Evolutionary conservation across 2,113 vertebrate species (phyloP).

Genomic region (Alouatta palliata): DNA sequence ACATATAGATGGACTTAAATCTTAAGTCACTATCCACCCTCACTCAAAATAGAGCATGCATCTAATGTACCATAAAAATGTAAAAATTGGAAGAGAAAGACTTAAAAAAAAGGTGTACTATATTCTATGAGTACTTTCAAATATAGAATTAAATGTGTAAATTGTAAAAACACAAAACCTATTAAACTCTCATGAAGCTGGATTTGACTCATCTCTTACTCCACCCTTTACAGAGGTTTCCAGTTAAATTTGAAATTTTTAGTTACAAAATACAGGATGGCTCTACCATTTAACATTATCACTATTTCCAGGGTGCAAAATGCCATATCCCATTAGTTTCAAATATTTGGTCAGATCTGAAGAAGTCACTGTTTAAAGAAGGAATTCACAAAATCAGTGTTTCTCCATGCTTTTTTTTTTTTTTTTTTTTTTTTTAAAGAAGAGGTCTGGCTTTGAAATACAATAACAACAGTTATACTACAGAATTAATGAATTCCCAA

Average conservation of each 20-base stretch:
- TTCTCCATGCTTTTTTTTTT: neutral
- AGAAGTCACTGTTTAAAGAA: neutral
- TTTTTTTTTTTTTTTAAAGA: too few species aligned
- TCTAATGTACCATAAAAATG: neutral
- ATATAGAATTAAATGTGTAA: neutral
- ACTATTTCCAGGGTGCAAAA: neutral
- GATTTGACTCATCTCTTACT: neutral
- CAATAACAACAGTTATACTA: neutral
- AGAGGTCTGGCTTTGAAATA: neutral
- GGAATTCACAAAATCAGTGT: neutral
- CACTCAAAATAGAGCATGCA: neutral
- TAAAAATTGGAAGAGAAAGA: conserved; percentile 21
- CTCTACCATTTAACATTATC: neutral
- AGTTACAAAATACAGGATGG: neutral
- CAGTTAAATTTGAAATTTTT: neutral
- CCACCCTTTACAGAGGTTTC: neutral
- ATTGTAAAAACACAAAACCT: neutral
- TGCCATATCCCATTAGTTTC: neutral
- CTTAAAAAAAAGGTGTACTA: neutral
- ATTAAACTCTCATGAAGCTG: conserved; percentile 1
- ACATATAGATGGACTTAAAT: neutral
- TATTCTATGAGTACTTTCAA: neutral
- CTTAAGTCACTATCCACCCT: neutral
- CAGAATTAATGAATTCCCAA: conserved; percentile 32
- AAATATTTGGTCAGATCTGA: neutral